Percentiles rank a stretch among this genome's conserved stretches.
Evolutionary conservation across 2,113 vertebrate species (phyloP).

Genomic region (Mustelus asterias): DNA sequence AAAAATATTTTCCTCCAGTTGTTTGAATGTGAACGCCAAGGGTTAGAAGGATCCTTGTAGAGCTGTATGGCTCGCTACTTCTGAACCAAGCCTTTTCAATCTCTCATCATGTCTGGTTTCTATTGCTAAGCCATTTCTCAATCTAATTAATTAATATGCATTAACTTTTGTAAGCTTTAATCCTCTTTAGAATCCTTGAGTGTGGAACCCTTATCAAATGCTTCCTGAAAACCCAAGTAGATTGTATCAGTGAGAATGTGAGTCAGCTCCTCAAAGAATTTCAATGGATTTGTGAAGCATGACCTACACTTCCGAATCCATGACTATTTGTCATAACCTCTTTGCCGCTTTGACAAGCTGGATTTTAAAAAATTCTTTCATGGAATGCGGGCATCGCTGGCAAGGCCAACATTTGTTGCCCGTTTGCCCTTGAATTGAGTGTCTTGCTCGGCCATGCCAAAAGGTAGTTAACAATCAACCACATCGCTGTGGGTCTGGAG

Average conservation of each 20-base stretch:
- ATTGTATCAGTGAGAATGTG: background rate
- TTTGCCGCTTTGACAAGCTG: background rate
- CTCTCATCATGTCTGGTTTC: constrained; percentile 7
- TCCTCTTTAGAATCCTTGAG: constrained; percentile 20
- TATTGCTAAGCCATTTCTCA: constrained; percentile 17
- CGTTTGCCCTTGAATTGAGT: no score
- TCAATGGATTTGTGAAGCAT: constrained; percentile 31
- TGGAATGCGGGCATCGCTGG: no score
- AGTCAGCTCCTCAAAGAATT: constrained; percentile 9
- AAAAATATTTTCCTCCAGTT: background rate
- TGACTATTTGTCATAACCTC: background rate
- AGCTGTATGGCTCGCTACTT: background rate
- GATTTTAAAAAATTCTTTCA: no score
- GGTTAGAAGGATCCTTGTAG: background rate
- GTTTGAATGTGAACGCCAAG: background rate
- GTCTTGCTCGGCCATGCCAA: no score
- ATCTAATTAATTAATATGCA: constrained; percentile 31
- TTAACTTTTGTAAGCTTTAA: constrained; percentile 27
- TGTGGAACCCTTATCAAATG: constrained; percentile 20
- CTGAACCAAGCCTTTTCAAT: background rate
- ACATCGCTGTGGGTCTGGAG: no score
- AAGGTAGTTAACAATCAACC: no score
- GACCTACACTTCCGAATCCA: background rate
- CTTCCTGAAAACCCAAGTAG: background rate
- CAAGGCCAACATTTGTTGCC: no score